Base-by-base conservation (phyloP, 2,113 vertebrate genomes). In the Gymnocephalus cernua region DNA sequence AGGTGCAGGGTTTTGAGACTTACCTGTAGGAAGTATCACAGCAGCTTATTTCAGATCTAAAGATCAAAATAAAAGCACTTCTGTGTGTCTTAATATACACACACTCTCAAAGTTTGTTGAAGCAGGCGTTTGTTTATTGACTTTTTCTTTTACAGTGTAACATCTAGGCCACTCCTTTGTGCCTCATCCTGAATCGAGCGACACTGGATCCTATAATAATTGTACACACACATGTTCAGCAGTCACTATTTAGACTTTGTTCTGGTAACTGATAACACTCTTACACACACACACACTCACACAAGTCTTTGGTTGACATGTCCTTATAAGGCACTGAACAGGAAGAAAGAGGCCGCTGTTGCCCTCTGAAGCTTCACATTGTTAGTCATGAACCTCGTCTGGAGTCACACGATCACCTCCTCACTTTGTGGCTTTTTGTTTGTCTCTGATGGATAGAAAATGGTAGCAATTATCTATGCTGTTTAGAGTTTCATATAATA, bases 141-240 rank as follows among this genome's bases (percentile, higher is more conserved):
- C 35, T 18, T 29, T 44, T 50, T 53, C 10, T 83, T 74, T 74
- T 23, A 75, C 47, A 65, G 41, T 45, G 27, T 57, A 41, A n/a
- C 51, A n/a, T 21, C 11, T 14, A 61, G 41, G 86, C 88, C 87
- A 83, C 92, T 61, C 89, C 92, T 86, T 64, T 71, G 15, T 51
- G 63, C 4, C 29, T 74, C 58, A 85, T 89, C 86, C 80, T 75
- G 77, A 88, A 72, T 53, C 51, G 64, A 78, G 68, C 47, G 67
- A 51, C 5, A 45, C n/a, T 21, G 48, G 56, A 86, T 88, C 86
- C 79, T 85, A 21, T 56, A 63, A 65, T 74, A 83, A 53, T 59
- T 59, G 75, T 80, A 67, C 66, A 87, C 66, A 76, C 57, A 58
- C 29, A 6, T 15, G 21, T 50, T 57, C 78, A 61, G 13, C 66